Evolutionary conservation across 2,797 vertebrate species (phyloP).

Genomic region (Malurus leucopterus): DNA sequence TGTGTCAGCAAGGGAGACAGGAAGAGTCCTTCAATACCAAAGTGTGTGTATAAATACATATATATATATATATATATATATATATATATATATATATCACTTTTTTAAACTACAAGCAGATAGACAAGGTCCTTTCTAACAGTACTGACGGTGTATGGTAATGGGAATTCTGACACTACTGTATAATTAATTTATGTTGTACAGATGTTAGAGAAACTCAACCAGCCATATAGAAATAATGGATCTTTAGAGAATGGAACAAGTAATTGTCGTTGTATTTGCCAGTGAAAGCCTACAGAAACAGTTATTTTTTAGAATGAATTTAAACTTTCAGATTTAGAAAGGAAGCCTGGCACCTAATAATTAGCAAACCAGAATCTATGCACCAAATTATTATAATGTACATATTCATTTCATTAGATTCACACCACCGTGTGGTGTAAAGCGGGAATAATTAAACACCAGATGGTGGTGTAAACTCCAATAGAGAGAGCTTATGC

Average conservation of each 20-base stretch:
- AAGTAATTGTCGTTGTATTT: constrained; percentile 6
- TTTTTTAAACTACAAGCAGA: background rate
- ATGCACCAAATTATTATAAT: constrained; percentile 60
- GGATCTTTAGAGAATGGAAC: constrained; percentile 20
- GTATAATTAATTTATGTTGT: constrained; percentile 49
- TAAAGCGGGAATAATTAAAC: constrained; percentile 76
- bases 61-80: fast-evolving
- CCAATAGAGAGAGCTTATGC: constrained; percentile 65
- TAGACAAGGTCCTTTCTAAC: background rate
- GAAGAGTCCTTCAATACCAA: background rate
- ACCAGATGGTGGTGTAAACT: constrained; percentile 76
- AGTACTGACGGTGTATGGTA: background rate
- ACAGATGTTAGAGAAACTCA: constrained; percentile 48
- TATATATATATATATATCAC: background rate
- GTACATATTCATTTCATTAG: constrained; percentile 69
- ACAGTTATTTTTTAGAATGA: constrained; percentile 23
- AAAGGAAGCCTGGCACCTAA: constrained; percentile 31
- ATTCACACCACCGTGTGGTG: constrained; percentile 70
- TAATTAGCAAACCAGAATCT: constrained; percentile 66
- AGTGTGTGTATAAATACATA: no score
- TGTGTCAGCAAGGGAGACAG: background rate
- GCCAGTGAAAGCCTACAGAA: constrained; percentile 16
- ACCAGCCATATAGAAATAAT: constrained; percentile 28
- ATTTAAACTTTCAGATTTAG: constrained; percentile 31
- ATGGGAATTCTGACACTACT: background rate